These are phyloP conservation scores for Catocala fraxini DNA, from an alignment of 2,888 invertebrate genomes.

Conservation along the genomic window DNA sequence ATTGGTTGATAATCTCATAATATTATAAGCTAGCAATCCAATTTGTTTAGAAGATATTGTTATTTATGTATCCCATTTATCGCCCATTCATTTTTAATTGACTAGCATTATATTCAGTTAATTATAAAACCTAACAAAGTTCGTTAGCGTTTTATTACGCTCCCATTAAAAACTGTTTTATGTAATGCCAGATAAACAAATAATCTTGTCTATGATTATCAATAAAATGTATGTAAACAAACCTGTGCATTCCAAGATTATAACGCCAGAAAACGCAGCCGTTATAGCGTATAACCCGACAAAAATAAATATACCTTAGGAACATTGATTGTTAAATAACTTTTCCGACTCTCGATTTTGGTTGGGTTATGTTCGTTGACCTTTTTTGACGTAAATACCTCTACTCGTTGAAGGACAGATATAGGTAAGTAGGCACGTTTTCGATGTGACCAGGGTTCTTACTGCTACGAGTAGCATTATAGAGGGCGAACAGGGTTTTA, in stretches of 20 bases:
- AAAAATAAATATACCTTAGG: conserved; percentile 30
- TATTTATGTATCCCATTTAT: too few species aligned
- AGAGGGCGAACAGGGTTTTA: not conserved
- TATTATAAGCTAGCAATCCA: too few species aligned
- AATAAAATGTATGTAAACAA: conserved; percentile 43
- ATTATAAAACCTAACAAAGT: not conserved
- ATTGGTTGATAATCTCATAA: too few species aligned
- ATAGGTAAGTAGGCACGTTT: conserved; percentile 42
- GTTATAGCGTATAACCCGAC: conserved; percentile 58
- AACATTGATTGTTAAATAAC: conserved; percentile 4
- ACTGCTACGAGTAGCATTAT: not conserved
- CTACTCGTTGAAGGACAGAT: conserved; percentile 44
- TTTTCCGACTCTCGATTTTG: conserved; percentile 40
- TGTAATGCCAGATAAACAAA: conserved; percentile 31
- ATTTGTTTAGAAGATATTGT: too few species aligned
- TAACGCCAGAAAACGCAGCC: conserved; percentile 52
- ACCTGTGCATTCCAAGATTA: conserved; percentile 42
- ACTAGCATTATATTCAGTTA: too few species aligned
- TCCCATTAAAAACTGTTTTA: conserved; percentile 25
- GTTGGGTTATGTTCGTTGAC: conserved; percentile 69
- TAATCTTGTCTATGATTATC: conserved; percentile 39
- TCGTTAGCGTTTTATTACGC: conserved; percentile 14
- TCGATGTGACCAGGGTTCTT: conserved; percentile 2
- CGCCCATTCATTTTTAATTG: too few species aligned
- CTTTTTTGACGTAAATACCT: conserved; percentile 53